Conservation (phyloP, 2,797 vertebrate species). For the Spheniscus humboldti region DNA sequence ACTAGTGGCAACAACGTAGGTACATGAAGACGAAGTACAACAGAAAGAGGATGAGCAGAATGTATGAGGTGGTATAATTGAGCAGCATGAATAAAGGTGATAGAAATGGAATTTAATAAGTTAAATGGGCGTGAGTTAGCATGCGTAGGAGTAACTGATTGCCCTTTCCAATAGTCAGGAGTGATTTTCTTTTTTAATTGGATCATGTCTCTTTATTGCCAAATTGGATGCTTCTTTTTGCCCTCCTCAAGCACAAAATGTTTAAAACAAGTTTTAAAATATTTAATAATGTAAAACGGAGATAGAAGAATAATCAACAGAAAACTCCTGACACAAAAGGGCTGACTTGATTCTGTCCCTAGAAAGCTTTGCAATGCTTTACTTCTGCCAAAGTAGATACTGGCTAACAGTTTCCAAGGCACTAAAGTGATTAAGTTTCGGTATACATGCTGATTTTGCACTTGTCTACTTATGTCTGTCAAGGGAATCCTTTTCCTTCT, state of each 20-base stretch:
- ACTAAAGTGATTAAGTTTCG: neutral
- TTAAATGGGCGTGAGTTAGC: neutral
- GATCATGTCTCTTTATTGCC: neutral
- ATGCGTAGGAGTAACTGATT: neutral
- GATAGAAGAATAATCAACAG: neutral
- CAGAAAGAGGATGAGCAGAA: neutral
- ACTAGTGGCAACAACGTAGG: neutral
- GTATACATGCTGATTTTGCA: constrained; percentile 1
- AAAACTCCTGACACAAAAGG: neutral
- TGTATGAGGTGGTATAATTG: neutral
- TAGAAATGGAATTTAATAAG: constrained; percentile 14
- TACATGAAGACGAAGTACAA: neutral
- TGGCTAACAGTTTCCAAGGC: neutral
- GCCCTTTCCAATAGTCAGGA: neutral
- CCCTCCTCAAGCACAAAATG: neutral
- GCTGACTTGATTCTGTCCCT: neutral
- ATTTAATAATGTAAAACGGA: neutral
- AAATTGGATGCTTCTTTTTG: neutral
- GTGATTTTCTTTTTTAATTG: neutral
- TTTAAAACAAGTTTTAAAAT: neutral
- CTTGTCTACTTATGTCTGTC: neutral
- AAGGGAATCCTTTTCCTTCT: neutral
- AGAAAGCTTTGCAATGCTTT: neutral
- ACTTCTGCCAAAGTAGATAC: neutral
- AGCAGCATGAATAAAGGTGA: neutral